Evolutionary conservation across 2,797 vertebrate genomes (phyloP), one percentile per base, ranked within the genome.

Genomic region (Propithecus perrieri): DNA sequence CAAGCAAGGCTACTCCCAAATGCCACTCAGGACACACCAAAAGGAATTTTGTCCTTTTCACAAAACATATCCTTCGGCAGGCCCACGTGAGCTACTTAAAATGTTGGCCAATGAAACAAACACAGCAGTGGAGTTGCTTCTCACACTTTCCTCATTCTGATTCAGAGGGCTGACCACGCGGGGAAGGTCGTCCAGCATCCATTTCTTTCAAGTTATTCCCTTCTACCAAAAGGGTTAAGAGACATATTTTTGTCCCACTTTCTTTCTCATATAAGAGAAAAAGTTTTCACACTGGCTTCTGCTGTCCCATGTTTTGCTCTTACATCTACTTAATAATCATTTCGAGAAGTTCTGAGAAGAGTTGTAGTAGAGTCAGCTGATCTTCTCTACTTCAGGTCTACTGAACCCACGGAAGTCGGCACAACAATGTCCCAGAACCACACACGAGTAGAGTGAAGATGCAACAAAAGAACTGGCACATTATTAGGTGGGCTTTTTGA

Each of bases 31-130:
- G 84, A 88, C 57, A 85, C 67, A 93, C 59, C 3, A 4, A 65
- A 85, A 95, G 53, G 22, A 84, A 33, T 81, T 86, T 79, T 72
- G 90, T 74, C 35, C 35, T 94, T 80, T 85, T 85, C 57, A 67
- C 35, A 94, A 35, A 63, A 46, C n/a, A 76, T 41, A 26, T 35
- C 46, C 84, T 83, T 91, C 71, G 46, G 22, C 7, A 59, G 26
- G 84, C 55, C 41, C 74, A 63, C 3, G 10, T 26, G 50, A 83
- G 38, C 86, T 91, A 89, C 78, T 67, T 59, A 30, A 88, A 74
- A 84, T 53, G 79, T 13, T 81, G 43, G 76, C 20, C 76, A 92
- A 55, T 2, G n/a, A 91, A 87, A 76, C 57, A 78, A 81, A 65
- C 0, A 79, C 0, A 57, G 30, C 22, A 53, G 46, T 7, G 7